Percentiles rank a stretch among this genome's conserved stretches.
Conservation (phyloP, 2,888 invertebrate species). For the Eupithecia subumbrata region DNA sequence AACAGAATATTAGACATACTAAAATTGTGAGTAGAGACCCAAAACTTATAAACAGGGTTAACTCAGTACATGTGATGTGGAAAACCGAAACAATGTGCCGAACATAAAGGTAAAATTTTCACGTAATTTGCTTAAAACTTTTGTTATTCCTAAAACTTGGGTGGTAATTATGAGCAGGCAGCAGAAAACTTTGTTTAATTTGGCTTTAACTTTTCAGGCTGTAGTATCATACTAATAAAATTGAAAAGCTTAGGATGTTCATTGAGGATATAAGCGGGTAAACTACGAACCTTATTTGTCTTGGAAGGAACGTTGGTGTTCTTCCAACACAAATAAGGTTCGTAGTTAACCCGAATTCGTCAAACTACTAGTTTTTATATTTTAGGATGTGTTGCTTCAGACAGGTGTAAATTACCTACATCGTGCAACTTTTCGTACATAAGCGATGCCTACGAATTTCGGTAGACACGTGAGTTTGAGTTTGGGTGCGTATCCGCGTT, state of each 20-base stretch:
- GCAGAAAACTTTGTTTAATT: conserved; percentile 23
- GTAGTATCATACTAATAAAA: neutral
- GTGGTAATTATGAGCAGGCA: conserved; percentile 9
- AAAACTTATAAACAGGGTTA: neutral
- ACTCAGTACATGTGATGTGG: conserved; percentile 2
- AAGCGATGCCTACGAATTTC: neutral
- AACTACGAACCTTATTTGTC: too few relatives aligned
- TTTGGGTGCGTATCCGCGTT: neutral
- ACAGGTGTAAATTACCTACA: neutral
- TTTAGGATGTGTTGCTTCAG: neutral
- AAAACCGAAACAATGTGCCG: neutral
- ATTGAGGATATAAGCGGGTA: too few relatives aligned
- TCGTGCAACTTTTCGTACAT: neutral
- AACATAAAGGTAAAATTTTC: conserved; percentile 5
- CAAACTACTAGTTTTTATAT: too few relatives aligned
- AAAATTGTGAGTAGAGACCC: neutral
- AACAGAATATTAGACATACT: neutral
- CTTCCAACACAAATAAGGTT: too few relatives aligned
- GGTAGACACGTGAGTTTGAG: neutral
- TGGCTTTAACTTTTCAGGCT: conserved; percentile 15
- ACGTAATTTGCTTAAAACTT: conserved; percentile 13
- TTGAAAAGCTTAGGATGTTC: neutral
- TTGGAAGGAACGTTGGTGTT: too few relatives aligned
- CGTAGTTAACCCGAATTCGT: too few relatives aligned
- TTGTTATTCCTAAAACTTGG: conserved; percentile 9